phyloP scores from a whole-genome alignment of 2,113 vertebrate species.

The Tyto alba region DNA sequence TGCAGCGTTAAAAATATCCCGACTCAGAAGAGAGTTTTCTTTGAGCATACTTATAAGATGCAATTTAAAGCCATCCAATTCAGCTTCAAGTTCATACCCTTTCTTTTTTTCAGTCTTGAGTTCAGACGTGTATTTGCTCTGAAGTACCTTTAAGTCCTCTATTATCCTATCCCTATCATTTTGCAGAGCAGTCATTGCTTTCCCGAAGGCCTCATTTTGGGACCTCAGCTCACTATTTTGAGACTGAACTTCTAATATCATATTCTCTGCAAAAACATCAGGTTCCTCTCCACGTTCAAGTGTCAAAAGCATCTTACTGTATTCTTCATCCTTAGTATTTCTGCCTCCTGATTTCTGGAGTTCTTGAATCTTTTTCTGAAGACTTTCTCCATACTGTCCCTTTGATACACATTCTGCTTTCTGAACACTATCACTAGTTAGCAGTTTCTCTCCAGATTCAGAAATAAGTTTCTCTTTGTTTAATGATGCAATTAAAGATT shows the following conservation, averaged over 20 bases:
- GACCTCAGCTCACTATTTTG: slow-evolving; percentile 68
- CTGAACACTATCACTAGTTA: slow-evolving; percentile 24
- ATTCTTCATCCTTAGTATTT: slow-evolving; percentile 46
- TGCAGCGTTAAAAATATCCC: slow-evolving; percentile 51
- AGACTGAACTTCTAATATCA: slow-evolving; percentile 50
- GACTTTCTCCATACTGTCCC: background rate
- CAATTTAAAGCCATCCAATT: slow-evolving; percentile 58
- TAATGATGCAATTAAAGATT: slow-evolving; percentile 62
- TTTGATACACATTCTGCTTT: background rate
- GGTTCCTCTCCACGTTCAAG: slow-evolving; percentile 36
- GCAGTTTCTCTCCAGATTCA: slow-evolving; percentile 53
- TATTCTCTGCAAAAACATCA: slow-evolving; percentile 57
- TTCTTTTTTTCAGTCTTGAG: slow-evolving; percentile 63
- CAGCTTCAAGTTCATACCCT: slow-evolving; percentile 68
- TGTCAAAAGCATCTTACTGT: background rate
- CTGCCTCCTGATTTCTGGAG: slow-evolving; percentile 48
- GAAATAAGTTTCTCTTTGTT: slow-evolving; percentile 64
- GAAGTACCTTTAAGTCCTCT: slow-evolving; percentile 77
- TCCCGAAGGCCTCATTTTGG: slow-evolving; percentile 80
- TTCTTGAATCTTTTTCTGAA: slow-evolving; percentile 42
- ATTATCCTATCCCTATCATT: slow-evolving; percentile 82
- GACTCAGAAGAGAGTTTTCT: slow-evolving; percentile 64
- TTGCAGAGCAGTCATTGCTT: slow-evolving; percentile 83
- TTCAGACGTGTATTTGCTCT: slow-evolving; percentile 71
- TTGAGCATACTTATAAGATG: slow-evolving; percentile 35